Evolutionary conservation across 2,888 invertebrate species (phyloP).

Genomic region (Tiphia femorata): DNA sequence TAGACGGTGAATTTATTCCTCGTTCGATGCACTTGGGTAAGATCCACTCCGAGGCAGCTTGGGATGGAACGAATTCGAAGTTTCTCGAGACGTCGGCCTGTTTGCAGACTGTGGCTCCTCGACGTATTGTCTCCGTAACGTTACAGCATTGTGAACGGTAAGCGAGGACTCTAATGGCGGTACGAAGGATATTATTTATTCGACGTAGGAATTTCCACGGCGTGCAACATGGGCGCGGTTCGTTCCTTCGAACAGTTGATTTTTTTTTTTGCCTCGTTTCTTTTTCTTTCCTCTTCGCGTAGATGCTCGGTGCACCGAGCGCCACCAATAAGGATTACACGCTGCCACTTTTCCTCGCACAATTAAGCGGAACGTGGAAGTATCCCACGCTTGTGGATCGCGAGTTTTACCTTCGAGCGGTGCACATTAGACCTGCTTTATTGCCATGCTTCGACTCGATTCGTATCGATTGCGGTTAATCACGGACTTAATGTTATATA

Average conservation of each 20-base stretch:
- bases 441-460: too few relatives aligned
- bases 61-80: too few relatives aligned
- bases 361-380: background rate
- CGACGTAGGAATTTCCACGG: constrained; percentile 8
- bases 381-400: constrained; percentile 1
- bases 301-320: background rate
- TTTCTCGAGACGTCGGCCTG: too few relatives aligned
- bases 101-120: too few relatives aligned
- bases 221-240: constrained; percentile 17
- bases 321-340: background rate
- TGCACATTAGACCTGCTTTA: too few relatives aligned
- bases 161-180: background rate
- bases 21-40: too few relatives aligned
- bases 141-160: background rate
- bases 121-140: constrained; percentile 6
- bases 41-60: too few relatives aligned
- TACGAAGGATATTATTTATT: constrained; percentile 8
- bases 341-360: background rate
- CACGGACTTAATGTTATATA: background rate
- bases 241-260: too few relatives aligned
- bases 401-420: too few relatives aligned
- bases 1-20: too few relatives aligned
- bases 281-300: background rate
- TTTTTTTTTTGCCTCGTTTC: too few relatives aligned
- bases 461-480: background rate